Conservation (phyloP, 2,113 vertebrate species). For the Cyprinus carpio region DNA sequence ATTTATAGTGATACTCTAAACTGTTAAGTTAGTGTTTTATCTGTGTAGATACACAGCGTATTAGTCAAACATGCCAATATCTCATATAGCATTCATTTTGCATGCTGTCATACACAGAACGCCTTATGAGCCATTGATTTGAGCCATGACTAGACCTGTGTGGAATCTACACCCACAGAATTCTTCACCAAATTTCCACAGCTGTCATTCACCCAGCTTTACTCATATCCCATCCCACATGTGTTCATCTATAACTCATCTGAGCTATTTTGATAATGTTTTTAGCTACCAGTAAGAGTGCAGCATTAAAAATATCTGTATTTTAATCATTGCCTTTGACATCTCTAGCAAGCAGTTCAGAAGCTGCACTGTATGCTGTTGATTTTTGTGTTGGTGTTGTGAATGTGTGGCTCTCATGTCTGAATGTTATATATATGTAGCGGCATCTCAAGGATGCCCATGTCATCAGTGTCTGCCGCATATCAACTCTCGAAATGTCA, state of each 20-base stretch:
- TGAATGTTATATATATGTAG: conserved; percentile 41
- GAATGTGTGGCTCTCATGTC: background rate
- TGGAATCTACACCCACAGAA: conserved; percentile 9
- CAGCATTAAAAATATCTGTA: background rate
- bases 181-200: background rate
- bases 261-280: background rate
- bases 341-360: background rate
- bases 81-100: conserved; percentile 29
- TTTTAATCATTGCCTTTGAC: background rate
- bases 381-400: background rate
- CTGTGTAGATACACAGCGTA: conserved; percentile 15
- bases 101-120: conserved; percentile 30
- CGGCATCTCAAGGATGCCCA: too few relatives aligned
- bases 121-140: background rate
- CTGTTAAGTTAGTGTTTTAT: conserved; percentile 11
- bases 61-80: conserved; percentile 41
- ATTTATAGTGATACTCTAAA: background rate
- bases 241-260: background rate
- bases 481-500: too few relatives aligned
- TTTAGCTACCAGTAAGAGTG: background rate
- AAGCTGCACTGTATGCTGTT: background rate
- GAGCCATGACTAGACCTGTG: background rate
- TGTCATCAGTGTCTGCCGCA: too few relatives aligned
- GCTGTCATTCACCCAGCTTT: background rate
- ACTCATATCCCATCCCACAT: background rate